Evolutionary conservation across 2,888 invertebrate genomes (phyloP).

Genomic region (Omphaloscelis lunosa): DNA sequence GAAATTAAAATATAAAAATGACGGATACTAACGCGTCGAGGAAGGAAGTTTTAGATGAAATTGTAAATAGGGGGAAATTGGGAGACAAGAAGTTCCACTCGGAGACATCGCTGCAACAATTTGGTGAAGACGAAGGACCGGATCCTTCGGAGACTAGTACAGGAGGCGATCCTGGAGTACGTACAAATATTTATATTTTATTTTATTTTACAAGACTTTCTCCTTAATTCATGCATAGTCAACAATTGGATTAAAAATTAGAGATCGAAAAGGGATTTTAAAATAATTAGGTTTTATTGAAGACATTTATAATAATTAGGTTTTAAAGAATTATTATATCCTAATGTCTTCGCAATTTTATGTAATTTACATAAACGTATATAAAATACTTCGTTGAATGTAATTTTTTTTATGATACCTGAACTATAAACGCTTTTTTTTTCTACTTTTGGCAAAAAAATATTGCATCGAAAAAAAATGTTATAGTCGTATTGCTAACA

Average conservation of each 20-base stretch:
- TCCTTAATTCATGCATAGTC: not conserved
- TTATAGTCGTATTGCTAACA: not conserved
- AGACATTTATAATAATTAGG: not conserved
- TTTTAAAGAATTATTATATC: not conserved
- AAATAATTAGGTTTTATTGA: not conserved
- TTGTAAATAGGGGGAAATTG: slow-evolving; percentile 79
- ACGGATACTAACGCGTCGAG: slow-evolving; percentile 71
- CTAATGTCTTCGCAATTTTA: not conserved
- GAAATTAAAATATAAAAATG: slow-evolving; percentile 70
- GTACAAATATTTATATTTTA: slow-evolving; percentile 56
- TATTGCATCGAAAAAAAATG: not conserved
- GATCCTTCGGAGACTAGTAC: slow-evolving; percentile 61
- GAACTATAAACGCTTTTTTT: not conserved
- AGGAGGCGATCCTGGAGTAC: slow-evolving; percentile 81
- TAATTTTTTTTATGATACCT: not conserved
- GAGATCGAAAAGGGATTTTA: not conserved
- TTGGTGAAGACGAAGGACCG: slow-evolving; percentile 77
- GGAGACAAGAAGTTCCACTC: slow-evolving; percentile 87
- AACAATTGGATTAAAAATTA: not conserved
- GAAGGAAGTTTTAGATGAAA: slow-evolving; percentile 80
- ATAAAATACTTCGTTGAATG: not conserved
- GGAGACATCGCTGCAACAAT: slow-evolving; percentile 84
- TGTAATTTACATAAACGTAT: not conserved
- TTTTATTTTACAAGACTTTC: not conserved
- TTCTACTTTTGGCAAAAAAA: too few species aligned